Percentiles rank a stretch among this genome's conserved stretches.
These are phyloP conservation scores for Sebastes hubbsi DNA, from an alignment of 2,797 vertebrate genomes.

Conservation along the genomic window DNA sequence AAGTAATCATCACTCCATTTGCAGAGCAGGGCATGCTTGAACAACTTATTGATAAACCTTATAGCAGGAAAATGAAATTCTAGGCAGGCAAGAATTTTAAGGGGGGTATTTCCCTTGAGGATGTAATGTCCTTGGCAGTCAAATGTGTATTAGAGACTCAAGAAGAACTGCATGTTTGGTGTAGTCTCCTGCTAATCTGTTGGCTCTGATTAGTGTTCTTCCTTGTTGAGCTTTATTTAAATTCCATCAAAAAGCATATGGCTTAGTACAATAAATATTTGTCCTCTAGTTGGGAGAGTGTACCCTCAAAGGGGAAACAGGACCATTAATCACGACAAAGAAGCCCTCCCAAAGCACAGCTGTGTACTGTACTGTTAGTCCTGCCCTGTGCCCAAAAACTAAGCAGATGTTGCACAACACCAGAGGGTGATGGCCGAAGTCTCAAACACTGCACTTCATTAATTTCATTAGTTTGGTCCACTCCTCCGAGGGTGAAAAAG, in stretches of 20 bases:
- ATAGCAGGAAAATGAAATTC: conserved; percentile 62
- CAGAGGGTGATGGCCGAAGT: conserved; percentile 32
- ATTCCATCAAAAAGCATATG: conserved; percentile 33
- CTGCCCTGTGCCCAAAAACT: not conserved
- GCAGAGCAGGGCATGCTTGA: conserved; percentile 67
- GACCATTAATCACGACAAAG: conserved; percentile 43
- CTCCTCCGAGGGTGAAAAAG: conserved; percentile 43
- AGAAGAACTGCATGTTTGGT: conserved; percentile 14
- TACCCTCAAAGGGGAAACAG: conserved; percentile 14
- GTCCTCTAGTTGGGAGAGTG: conserved; percentile 30
- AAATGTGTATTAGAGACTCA: conserved; percentile 31
- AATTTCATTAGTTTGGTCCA: conserved; percentile 66
- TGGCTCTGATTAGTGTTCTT: conserved; percentile 18
- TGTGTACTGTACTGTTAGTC: conserved; percentile 1
- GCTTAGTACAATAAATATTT: conserved; percentile 42
- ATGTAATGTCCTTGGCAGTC: conserved; percentile 44
- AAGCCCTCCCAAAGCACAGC: conserved; percentile 24
- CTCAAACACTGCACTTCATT: conserved; percentile 64
- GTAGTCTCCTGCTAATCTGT: conserved; percentile 40
- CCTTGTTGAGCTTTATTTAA: conserved; percentile 46
- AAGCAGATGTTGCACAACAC: conserved; percentile 39
- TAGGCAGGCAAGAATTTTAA: conserved; percentile 20
- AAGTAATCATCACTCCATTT: conserved; percentile 72
- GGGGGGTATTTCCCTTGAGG: conserved; percentile 26
- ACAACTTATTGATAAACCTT: conserved; percentile 72